A percentile compares a stretch with the other conserved stretches of the same genome.
Evolutionary conservation across 2,888 invertebrate genomes (phyloP).

Genomic region (Caenorhabditis angaria): DNA sequence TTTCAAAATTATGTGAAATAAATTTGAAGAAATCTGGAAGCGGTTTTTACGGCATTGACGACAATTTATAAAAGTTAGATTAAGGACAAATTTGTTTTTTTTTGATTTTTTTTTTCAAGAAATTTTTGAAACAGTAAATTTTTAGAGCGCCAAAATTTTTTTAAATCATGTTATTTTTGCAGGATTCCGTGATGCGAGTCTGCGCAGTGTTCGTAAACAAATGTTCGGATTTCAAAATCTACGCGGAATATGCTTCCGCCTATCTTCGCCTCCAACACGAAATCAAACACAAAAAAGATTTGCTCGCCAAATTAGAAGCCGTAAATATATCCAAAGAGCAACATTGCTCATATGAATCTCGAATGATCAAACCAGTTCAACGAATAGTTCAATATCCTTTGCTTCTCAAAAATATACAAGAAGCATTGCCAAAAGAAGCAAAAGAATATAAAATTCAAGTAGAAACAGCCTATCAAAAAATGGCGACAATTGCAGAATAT

Average conservation of each 20-base stretch:
- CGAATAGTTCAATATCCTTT: conserved; percentile 63
- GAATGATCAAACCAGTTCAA: conserved; percentile 69
- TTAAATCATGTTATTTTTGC: conserved; percentile 7
- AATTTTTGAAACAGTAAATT: background rate
- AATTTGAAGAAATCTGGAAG: no score
- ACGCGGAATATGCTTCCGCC: conserved; percentile 66
- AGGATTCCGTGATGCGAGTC: conserved; percentile 62
- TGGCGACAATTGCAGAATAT: conserved; percentile 65
- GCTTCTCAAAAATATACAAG: conserved; percentile 48
- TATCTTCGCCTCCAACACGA: conserved; percentile 63
- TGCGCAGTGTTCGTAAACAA: conserved; percentile 64
- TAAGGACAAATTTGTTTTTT: background rate
- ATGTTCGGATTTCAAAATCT: conserved; percentile 63
- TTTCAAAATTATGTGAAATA: no score
- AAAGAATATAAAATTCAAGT: conserved; percentile 51
- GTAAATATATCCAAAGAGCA: conserved; percentile 54
- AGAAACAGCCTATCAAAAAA: conserved; percentile 55
- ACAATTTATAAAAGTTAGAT: background rate
- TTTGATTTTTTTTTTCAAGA: background rate
- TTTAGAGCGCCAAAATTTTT: background rate
- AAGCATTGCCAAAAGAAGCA: conserved; percentile 45
- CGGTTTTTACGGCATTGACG: no score
- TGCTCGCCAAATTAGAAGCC: conserved; percentile 53
- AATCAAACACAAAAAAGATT: conserved; percentile 44
- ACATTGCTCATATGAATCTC: conserved; percentile 59